These are phyloP conservation scores for Phyllostomus hastatus DNA, from an alignment of 2,113 vertebrate species.

Conservation along the genomic window DNA sequence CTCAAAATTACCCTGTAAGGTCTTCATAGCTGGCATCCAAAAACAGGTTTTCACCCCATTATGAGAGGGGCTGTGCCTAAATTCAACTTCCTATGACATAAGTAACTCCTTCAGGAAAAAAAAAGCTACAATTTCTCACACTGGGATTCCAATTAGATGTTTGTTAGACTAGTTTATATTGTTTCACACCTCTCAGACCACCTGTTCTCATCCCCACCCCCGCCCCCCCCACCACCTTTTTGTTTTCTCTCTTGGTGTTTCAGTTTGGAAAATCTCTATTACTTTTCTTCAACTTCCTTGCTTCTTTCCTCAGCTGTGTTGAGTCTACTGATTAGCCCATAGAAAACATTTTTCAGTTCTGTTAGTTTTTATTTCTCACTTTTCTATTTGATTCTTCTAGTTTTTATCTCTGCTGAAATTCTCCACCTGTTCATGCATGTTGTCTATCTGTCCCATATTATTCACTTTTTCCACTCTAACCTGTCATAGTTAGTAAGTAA, in stretches of 20 bases:
- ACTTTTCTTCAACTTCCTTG: background rate
- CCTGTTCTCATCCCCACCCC: background rate
- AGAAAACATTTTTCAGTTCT: background rate
- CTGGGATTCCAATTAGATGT: background rate
- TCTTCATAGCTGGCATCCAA: background rate
- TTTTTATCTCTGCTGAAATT: background rate
- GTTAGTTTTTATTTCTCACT: background rate
- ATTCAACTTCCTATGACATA: background rate
- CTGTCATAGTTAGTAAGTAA: background rate
- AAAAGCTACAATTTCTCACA: background rate
- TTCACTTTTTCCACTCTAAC: background rate
- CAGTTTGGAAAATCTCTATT: background rate
- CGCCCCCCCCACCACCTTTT: fast-evolving
- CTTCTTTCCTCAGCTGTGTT: background rate
- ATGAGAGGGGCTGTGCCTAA: background rate
- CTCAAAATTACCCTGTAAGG: background rate
- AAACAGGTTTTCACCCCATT: background rate
- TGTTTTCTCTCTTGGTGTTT: background rate
- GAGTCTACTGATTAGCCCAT: background rate
- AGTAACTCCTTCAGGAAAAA: background rate
- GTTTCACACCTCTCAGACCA: background rate
- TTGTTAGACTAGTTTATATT: background rate
- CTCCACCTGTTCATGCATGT: background rate
- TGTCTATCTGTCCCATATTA: background rate
- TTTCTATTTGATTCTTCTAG: background rate